Evolutionary conservation across 2,888 invertebrate species (phyloP), one percentile per base, ranked within the genome.

Genomic region (Drosophila neutralis): DNA sequence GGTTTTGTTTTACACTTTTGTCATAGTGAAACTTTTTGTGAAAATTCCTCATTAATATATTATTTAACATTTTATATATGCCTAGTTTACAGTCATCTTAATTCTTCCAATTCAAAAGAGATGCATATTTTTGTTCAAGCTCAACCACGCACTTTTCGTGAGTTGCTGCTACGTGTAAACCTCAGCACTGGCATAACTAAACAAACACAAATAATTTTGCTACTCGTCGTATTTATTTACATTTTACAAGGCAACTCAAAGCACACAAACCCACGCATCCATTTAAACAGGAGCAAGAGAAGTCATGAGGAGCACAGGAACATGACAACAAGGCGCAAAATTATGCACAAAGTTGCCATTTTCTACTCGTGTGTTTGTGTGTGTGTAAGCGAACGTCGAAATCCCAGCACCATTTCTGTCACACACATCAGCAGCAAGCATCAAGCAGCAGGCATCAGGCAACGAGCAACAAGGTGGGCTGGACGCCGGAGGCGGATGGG

Each of bases 321-420:
- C 83, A 90, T 85, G 80, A 90, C 86, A 86, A 90, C 86, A 88
- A 86, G 83, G 83, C 80, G 80, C 90, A 86, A 86, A 89, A 86
- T 86, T 90, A 86, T 90, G 86, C 86, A 90, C 86, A 88, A 82
- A 87, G 86, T 87, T 87, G 83, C 85, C 85, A 87, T 87, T 78
- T 69, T 51, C 60, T 53, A 54, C 40, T 4, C 4, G 29, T 51
- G 45, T 45, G 27, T 27, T 3, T 27, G 27, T 49, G 52, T 60
- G 53, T 74, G 53, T 60, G 70, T 59, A 60, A 29, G 60, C 61
- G 63, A 57, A 66, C 56, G 66, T 58, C 45, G 69, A 84, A 88
- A 82, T 85, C 86, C 90, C 90, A 87, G 79, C 66, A 87, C 73
- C 75, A 56, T 73, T 75, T 72, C 70, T 74, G 73, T 78, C 84